Percentiles rank a stretch among this genome's conserved stretches.
Evolutionary conservation across 2,888 invertebrate genomes (phyloP).

Genomic region (Eupsilia transversa): DNA sequence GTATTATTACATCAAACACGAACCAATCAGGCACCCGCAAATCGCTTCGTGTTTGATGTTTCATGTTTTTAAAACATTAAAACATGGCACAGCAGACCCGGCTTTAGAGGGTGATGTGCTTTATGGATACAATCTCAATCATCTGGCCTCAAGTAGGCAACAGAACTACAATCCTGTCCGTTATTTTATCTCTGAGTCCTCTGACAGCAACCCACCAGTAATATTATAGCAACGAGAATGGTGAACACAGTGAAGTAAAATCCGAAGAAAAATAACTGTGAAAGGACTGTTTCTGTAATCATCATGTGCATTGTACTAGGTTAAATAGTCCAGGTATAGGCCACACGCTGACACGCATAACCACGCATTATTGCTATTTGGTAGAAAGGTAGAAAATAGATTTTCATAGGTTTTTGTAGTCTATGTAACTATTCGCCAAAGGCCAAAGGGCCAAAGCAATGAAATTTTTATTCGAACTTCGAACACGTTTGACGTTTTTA

Average conservation of each 20-base stretch:
- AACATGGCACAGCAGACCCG: too few relatives aligned
- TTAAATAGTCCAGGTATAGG: background rate
- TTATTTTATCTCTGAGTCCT: background rate
- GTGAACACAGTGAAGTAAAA: background rate
- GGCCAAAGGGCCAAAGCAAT: background rate
- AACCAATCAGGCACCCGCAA: too few relatives aligned
- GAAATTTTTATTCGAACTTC: background rate
- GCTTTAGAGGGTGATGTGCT: too few relatives aligned
- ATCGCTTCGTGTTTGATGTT: too few relatives aligned
- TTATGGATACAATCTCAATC: background rate
- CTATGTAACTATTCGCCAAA: background rate
- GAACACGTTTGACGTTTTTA: conserved; percentile 61
- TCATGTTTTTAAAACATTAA: too few relatives aligned
- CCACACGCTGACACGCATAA: too few relatives aligned
- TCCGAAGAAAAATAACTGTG: background rate
- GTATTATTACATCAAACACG: too few relatives aligned
- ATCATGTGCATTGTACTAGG: background rate
- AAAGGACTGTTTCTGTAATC: background rate
- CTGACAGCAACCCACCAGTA: background rate
- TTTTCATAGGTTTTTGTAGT: background rate
- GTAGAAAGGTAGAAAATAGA: background rate
- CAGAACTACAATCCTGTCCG: background rate
- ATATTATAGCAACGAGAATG: too few relatives aligned
- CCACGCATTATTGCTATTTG: background rate
- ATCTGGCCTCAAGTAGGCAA: too few relatives aligned